Conservation (phyloP, 1,140 invertebrate genomes). For the Schlechtendalia chinensis region DNA sequence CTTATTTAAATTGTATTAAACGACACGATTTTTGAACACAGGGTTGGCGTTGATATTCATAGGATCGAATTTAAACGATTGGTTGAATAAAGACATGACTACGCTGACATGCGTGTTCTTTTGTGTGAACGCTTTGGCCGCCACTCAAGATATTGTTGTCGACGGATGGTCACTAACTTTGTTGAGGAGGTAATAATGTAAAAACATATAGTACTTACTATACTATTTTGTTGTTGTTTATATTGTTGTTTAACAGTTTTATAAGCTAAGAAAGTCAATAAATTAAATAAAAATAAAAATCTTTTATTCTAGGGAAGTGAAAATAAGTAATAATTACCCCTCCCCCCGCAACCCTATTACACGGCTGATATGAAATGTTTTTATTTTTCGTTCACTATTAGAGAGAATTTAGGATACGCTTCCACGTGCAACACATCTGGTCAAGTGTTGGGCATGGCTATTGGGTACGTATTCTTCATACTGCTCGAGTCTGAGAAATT, state of each 20-base stretch:
- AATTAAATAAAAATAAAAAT: too few species aligned
- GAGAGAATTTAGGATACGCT: slow-evolving; percentile 22
- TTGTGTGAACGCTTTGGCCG: slow-evolving; percentile 89
- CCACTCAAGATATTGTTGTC: slow-evolving; percentile 98
- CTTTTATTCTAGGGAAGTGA: too few species aligned
- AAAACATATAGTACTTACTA: background rate
- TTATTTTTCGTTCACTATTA: background rate
- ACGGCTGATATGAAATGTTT: background rate
- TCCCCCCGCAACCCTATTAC: too few species aligned
- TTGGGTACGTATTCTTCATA: slow-evolving; percentile 34
- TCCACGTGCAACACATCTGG: slow-evolving; percentile 20
- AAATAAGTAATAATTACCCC: too few species aligned
- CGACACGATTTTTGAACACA: background rate
- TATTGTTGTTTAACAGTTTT: too few species aligned
- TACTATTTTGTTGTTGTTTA: background rate
- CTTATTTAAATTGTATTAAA: background rate
- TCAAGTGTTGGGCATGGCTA: background rate
- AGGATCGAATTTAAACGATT: slow-evolving; percentile 70
- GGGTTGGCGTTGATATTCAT: slow-evolving; percentile 75
- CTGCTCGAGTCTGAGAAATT: slow-evolving; percentile 29
- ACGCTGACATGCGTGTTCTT: slow-evolving; percentile 86
- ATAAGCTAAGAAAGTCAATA: too few species aligned
- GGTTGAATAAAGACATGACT: slow-evolving; percentile 71
- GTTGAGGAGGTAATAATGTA: slow-evolving; percentile 73
- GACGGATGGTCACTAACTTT: slow-evolving; percentile 99